A percentile compares a stretch with the other conserved stretches of the same genome.
Conservation (phyloP, 1,140 invertebrate genomes). For the Megalonaias nervosa region DNA sequence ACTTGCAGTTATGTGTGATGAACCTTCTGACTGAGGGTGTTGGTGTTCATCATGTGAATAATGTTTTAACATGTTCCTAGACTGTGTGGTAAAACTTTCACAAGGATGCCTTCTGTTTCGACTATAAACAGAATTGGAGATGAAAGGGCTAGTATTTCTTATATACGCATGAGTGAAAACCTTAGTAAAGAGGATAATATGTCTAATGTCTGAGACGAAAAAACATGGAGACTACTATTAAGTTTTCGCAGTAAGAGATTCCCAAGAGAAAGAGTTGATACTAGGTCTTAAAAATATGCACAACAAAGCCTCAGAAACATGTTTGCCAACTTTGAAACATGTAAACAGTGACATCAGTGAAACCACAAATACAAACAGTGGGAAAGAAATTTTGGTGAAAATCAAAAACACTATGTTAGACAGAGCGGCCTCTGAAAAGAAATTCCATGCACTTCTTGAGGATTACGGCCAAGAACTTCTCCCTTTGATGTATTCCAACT, state of each 20-base stretch:
- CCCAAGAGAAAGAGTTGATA: slow-evolving; percentile 25
- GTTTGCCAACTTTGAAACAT: slow-evolving; percentile 11
- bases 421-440: no score
- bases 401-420: no score
- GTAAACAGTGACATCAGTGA: slow-evolving; percentile 18
- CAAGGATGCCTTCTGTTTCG: slow-evolving; percentile 16
- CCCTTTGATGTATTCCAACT: no score
- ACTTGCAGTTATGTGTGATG: slow-evolving; percentile 21
- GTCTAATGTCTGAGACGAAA: slow-evolving; percentile 31
- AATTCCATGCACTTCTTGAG: no score
- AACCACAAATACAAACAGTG: slow-evolving; percentile 8
- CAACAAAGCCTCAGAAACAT: slow-evolving; percentile 18
- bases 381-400: slow-evolving; percentile 31
- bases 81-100: slow-evolving; percentile 23
- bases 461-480: no score
- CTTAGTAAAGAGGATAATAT: slow-evolving; percentile 17
- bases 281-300: slow-evolving; percentile 32
- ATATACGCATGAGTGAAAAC: slow-evolving; percentile 17
- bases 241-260: slow-evolving; percentile 24
- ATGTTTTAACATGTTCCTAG: slow-evolving; percentile 26
- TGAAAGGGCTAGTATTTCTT: slow-evolving; percentile 16
- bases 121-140: no score
- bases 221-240: slow-evolving; percentile 30
- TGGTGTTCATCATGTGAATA: slow-evolving; percentile 31
- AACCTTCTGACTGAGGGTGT: slow-evolving; percentile 32